These are phyloP conservation scores for Tenualosa thibaudeaui DNA, from an alignment of 2,797 vertebrate genomes.

Conservation along the genomic window DNA sequence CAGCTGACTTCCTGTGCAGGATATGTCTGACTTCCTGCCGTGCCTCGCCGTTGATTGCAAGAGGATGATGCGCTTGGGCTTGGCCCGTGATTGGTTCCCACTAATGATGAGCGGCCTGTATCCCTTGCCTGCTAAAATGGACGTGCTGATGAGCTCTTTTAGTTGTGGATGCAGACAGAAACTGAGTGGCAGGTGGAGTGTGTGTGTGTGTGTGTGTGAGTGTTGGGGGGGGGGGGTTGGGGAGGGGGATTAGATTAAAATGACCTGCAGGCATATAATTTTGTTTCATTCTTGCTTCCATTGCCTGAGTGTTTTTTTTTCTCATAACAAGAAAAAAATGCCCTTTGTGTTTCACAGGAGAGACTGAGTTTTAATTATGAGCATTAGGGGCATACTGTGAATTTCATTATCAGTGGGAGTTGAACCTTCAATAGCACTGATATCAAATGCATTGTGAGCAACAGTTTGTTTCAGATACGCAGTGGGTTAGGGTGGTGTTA, in stretches of 20 bases:
- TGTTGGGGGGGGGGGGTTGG: background rate
- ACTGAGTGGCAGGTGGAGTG: background rate
- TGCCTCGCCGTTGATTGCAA: conserved; percentile 47
- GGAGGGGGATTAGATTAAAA: background rate
- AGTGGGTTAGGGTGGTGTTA: conserved; percentile 34
- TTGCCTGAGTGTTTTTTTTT: background rate
- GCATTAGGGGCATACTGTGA: background rate
- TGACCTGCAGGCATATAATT: background rate
- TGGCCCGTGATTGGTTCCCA: background rate
- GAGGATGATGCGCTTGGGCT: background rate
- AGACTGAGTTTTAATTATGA: background rate
- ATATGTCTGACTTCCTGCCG: conserved; percentile 56
- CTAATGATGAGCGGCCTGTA: background rate
- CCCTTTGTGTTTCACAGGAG: too few species aligned
- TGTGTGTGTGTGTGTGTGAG: background rate
- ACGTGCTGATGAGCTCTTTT: background rate
- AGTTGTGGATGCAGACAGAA: background rate
- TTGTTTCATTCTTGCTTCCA: background rate
- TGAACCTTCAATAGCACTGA: background rate
- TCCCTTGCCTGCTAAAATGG: background rate
- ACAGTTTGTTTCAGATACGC: conserved; percentile 26
- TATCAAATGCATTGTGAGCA: background rate
- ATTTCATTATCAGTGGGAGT: background rate
- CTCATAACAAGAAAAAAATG: background rate
- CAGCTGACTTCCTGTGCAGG: conserved; percentile 50